phyloP scores from a whole-genome alignment of 2,888 invertebrate genomes.

The Sepioteuthis lessoniana region DNA sequence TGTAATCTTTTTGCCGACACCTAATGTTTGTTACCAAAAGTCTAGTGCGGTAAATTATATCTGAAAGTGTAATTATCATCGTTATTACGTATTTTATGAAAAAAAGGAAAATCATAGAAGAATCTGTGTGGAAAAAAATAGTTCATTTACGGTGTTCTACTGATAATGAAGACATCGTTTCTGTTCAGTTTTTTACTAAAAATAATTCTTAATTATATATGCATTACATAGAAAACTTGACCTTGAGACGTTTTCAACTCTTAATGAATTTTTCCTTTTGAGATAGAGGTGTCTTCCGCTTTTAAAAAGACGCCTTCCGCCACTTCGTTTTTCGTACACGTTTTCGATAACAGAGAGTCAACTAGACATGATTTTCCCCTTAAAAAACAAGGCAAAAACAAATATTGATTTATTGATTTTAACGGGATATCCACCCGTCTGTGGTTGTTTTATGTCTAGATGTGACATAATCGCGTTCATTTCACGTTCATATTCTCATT shows the following conservation, averaged over 20 bases:
- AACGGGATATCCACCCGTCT: too few relatives aligned
- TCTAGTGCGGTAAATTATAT: not conserved
- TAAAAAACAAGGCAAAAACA: too few relatives aligned
- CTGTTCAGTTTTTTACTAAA: not conserved
- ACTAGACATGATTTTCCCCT: too few relatives aligned
- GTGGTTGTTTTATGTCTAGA: too few relatives aligned
- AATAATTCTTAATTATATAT: not conserved
- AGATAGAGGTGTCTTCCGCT: too few relatives aligned
- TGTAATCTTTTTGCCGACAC: not conserved
- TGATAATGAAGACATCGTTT: not conserved
- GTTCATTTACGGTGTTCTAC: not conserved
- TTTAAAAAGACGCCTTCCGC: too few relatives aligned
- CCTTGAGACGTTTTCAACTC: not conserved
- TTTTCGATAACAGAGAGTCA: too few relatives aligned
- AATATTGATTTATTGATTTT: too few relatives aligned
- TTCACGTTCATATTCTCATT: too few relatives aligned
- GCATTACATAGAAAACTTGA: not conserved
- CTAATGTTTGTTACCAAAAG: not conserved
- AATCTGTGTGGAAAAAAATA: not conserved
- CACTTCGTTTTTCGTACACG: too few relatives aligned
- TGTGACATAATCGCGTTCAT: too few relatives aligned
- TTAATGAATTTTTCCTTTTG: not conserved
- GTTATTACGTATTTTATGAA: not conserved
- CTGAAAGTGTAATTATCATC: not conserved
- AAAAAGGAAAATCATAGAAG: not conserved